Conservation (phyloP, 1,140 invertebrate species). For the Bombus ignitus region DNA sequence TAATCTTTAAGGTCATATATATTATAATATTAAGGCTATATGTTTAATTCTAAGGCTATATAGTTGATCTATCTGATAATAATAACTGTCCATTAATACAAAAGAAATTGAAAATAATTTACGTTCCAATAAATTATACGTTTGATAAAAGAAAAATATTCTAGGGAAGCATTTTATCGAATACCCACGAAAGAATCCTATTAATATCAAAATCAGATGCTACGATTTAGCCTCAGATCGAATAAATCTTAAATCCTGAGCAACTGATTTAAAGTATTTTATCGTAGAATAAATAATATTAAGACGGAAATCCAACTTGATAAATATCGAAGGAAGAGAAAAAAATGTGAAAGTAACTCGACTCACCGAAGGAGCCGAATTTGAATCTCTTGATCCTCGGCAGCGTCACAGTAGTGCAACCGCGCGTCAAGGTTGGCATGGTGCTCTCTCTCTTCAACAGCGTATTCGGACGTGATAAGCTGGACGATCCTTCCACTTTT, state of each 20-base stretch:
- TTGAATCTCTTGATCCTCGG: constrained; percentile 68
- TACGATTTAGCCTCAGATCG: neutral
- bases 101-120: neutral
- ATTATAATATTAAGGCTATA: too few relatives aligned
- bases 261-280: neutral
- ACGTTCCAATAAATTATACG: neutral
- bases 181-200: neutral
- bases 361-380: constrained; percentile 67
- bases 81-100: too few relatives aligned
- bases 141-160: neutral
- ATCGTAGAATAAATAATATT: neutral
- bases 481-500: constrained; percentile 54
- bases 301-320: neutral
- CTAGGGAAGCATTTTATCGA: neutral
- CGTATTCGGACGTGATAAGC: constrained; percentile 21
- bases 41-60: too few relatives aligned
- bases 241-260: neutral
- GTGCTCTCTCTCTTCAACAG: constrained; percentile 31
- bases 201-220: neutral
- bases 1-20: too few relatives aligned
- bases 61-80: too few relatives aligned
- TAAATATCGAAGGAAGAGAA: neutral
- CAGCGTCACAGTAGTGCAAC: constrained; percentile 65
- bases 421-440: constrained; percentile 70
- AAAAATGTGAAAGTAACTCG: neutral